Percentiles rank a stretch among this genome's conserved stretches.
phyloP scores from a whole-genome alignment of 2,888 invertebrate species.

The Brenthis daphne region DNA sequence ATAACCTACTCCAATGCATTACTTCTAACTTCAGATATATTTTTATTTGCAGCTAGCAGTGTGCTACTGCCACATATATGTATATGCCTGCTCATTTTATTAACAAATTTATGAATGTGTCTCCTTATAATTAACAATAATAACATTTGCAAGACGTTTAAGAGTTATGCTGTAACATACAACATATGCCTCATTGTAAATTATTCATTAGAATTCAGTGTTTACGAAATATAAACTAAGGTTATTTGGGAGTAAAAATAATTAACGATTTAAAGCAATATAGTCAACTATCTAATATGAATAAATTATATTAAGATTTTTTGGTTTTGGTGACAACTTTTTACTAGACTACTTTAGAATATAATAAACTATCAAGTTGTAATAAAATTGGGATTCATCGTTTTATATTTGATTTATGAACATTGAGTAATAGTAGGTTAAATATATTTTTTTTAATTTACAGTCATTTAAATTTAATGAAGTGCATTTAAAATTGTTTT shows the following conservation, averaged over 20 bases:
- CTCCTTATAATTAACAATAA: slow-evolving; percentile 31
- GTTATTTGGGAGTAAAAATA: slow-evolving; percentile 27
- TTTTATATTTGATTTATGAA: slow-evolving; percentile 9
- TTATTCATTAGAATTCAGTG: slow-evolving; percentile 28
- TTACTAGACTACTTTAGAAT: slow-evolving; percentile 31
- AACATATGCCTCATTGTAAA: slow-evolving; percentile 28
- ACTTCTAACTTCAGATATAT: slow-evolving; percentile 45
- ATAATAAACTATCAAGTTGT: slow-evolving; percentile 21
- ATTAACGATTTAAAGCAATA: slow-evolving; percentile 52
- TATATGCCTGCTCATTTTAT: slow-evolving; percentile 45
- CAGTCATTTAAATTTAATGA: not conserved
- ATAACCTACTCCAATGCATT: slow-evolving; percentile 54
- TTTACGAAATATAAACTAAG: slow-evolving; percentile 34
- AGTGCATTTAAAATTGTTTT: not conserved
- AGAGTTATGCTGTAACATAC: slow-evolving; percentile 5
- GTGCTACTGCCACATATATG: slow-evolving; percentile 17
- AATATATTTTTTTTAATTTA: slow-evolving; percentile 2
- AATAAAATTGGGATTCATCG: slow-evolving; percentile 7
- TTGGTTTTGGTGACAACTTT: slow-evolving; percentile 46
- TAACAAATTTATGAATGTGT: slow-evolving; percentile 44
- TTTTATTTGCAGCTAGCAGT: slow-evolving; percentile 44
- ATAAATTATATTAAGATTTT: slow-evolving; percentile 47
- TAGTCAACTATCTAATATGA: slow-evolving; percentile 61
- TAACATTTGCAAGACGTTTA: not conserved
- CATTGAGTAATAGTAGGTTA: slow-evolving; percentile 1